Evolutionary conservation across 2,888 invertebrate species (phyloP), one percentile per base, ranked within the genome.

Genomic region (Pristionchus exspectatus): DNA sequence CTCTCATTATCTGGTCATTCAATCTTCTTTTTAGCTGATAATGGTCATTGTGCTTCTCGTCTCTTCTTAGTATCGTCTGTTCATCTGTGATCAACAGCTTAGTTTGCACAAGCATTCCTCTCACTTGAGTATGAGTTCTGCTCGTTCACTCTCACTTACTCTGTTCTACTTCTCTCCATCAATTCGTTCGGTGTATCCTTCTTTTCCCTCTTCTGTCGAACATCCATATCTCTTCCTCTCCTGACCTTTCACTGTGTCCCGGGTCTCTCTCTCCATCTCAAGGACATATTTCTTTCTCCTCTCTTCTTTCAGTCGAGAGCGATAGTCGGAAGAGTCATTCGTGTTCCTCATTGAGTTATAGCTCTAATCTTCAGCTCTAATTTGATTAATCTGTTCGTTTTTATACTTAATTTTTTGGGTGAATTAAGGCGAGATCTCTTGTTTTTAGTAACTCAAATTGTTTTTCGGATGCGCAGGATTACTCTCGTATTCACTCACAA

Each of bases 171-270:
- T 81, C 44, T 54, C 54, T 81, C 24, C 3, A 14, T 12, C 30
- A 72, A 81, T 33, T 81, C 54, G 27, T 24, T 27, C 24, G n/a
- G n/a, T 50, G 54, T 24, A 44, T 54, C 81, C 54, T 74, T 50
- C 77, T 9, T 74, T 38, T 33, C 74, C 21, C 38, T 21, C 74
- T 27, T 33, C 81, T 54, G n/a, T 54, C 81, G 44, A 50, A 30
- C 81, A 81, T 54, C 81, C 81, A 50, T 81, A 81, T 81, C 81
- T 81, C 81, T 14, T 27, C 27, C 54, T 54, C 59, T n/a, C 85
- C 85, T 83, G 83, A 85, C 85, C 85, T 85, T 85, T 63, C 85
- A 81, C 81, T 81, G 38, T 18, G 74, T 81, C 81, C 81, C 81
- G 81, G 74, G 74, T 74, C 83, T 54, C 83, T 54, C 27, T 44